Evolutionary conservation across 2,113 vertebrate genomes (phyloP).

Genomic region (Solea senegalensis): DNA sequence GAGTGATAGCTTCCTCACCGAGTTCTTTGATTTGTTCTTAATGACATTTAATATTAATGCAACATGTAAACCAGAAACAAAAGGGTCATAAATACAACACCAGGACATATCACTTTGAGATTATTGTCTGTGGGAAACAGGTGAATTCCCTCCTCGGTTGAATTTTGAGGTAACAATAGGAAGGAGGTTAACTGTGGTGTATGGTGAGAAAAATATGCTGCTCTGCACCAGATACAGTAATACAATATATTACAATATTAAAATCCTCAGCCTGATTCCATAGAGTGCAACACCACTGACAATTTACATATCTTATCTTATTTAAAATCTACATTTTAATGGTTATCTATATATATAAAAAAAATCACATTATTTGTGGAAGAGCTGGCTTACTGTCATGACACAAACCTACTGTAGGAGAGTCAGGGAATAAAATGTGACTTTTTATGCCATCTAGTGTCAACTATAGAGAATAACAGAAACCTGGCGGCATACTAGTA

Average conservation of each 20-base stretch:
- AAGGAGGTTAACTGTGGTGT: constrained; percentile 56
- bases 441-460: constrained; percentile 69
- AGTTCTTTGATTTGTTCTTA: constrained; percentile 45
- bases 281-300: constrained; percentile 8
- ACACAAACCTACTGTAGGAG: background rate
- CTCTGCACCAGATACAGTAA: background rate
- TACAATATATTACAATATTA: background rate
- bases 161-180: constrained; percentile 63
- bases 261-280: background rate
- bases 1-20: constrained; percentile 75
- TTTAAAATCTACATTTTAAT: background rate
- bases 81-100: constrained; percentile 55
- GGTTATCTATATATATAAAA: constrained; percentile 16
- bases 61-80: constrained; percentile 37
- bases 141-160: constrained; percentile 55
- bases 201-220: constrained; percentile 52
- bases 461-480: constrained; percentile 7
- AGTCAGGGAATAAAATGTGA: constrained; percentile 20
- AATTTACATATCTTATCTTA: background rate
- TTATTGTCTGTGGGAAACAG: constrained; percentile 38
- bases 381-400: background rate
- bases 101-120: constrained; percentile 66
- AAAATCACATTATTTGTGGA: constrained; percentile 1
- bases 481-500: background rate
- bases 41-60: constrained; percentile 35